Conservation (phyloP, 53 echinoderm and acorn worm species). For the Paracentrotus lividus region DNA sequence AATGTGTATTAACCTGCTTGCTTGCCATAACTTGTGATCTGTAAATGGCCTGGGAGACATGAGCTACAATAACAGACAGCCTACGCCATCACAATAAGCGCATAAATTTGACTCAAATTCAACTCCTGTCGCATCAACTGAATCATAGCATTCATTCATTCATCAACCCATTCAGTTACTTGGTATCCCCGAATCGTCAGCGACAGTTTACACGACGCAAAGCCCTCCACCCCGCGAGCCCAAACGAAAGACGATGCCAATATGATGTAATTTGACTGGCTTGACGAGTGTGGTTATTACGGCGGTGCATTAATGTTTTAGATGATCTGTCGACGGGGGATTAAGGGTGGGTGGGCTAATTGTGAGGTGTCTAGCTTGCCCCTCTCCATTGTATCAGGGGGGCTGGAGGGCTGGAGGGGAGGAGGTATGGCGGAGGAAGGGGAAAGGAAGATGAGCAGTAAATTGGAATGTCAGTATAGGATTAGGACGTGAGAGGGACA, state of each 20-base stretch:
- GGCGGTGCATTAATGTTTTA: conserved; percentile 67
- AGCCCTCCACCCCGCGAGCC: conserved; percentile 51
- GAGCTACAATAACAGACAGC: conserved; percentile 5
- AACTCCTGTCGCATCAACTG: conserved; percentile 40
- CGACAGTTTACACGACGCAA: conserved; percentile 41
- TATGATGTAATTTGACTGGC: conserved; percentile 58
- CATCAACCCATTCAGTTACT: conserved; percentile 45
- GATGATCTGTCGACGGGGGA: conserved; percentile 60
- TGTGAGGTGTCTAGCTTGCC: conserved; percentile 63
- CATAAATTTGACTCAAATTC: conserved; percentile 54
- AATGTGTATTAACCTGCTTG: neutral
- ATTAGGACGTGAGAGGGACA: conserved; percentile 70
- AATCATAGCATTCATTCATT: conserved; percentile 58
- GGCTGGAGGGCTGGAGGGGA: conserved; percentile 14
- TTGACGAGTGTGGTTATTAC: conserved; percentile 68
- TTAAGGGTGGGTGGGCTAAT: conserved; percentile 59
- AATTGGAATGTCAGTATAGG: conserved; percentile 70
- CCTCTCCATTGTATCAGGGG: neutral
- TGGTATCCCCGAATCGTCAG: conserved; percentile 3
- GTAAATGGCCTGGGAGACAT: neutral
- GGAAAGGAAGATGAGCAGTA: conserved; percentile 54
- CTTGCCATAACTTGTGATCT: conserved; percentile 32
- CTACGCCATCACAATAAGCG: neutral
- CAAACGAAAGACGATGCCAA: conserved; percentile 45
- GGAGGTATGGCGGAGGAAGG: neutral